Percentiles rank a stretch among this genome's conserved stretches.
Conservation (phyloP, 30 jellyfish, hydroid and myxozoan genomes). For the Hydractinia symbiolongicarpus region DNA sequence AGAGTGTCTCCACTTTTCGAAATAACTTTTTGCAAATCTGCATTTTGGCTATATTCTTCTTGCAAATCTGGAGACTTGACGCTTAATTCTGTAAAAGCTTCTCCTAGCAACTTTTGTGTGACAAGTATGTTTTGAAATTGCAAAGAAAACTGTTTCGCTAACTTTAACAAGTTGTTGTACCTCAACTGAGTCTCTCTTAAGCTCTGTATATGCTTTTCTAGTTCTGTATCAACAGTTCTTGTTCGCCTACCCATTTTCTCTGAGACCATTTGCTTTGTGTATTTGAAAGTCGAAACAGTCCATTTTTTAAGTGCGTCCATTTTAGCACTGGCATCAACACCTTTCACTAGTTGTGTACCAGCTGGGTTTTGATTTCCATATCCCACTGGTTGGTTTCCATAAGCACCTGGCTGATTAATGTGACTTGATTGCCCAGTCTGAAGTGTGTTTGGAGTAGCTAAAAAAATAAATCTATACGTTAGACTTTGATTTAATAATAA, state of each 20-base stretch:
- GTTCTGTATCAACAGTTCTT: slow-evolving; percentile 94
- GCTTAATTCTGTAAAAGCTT: slow-evolving; percentile 78
- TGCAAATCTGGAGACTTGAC: slow-evolving; percentile 96
- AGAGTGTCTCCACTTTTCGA: slow-evolving; percentile 91
- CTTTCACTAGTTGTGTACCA: slow-evolving; percentile 35
- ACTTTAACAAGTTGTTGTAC: slow-evolving; percentile 73
- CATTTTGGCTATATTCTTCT: slow-evolving; percentile 94
- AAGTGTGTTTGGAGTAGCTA: slow-evolving; percentile 25
- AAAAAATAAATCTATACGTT: background rate
- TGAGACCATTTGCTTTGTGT: slow-evolving; percentile 90
- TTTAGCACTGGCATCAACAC: slow-evolving; percentile 91
- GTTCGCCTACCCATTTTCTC: slow-evolving; percentile 97
- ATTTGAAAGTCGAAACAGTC: slow-evolving; percentile 94
- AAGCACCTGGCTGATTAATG: slow-evolving; percentile 20
- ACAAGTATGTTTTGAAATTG: slow-evolving; percentile 62
- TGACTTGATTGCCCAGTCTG: slow-evolving; percentile 18
- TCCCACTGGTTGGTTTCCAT: slow-evolving; percentile 63
- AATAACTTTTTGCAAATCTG: slow-evolving; percentile 89
- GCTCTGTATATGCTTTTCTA: slow-evolving; percentile 80
- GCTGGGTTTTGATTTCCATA: slow-evolving; percentile 47
- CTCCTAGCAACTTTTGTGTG: slow-evolving; percentile 83
- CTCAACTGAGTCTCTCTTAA: slow-evolving; percentile 86
- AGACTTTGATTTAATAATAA: background rate
- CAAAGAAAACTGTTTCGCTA: slow-evolving; percentile 75
- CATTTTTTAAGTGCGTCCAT: slow-evolving; percentile 90